phyloP scores from a whole-genome alignment of 2,113 vertebrate species.

The Andinoacara biseriatus region DNA sequence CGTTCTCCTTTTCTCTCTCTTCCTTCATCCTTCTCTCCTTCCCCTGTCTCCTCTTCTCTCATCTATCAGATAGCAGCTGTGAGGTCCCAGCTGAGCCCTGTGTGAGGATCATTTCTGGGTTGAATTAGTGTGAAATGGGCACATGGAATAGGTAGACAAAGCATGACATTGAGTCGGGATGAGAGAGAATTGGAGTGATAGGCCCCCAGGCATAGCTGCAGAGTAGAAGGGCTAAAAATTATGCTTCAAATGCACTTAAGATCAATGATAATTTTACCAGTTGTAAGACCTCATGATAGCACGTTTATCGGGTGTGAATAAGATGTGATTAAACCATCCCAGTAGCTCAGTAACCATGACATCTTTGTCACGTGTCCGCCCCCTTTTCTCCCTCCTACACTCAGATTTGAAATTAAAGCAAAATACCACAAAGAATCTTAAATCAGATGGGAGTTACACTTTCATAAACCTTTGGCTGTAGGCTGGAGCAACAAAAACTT shows the following conservation, averaged over 20 bases:
- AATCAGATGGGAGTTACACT: slow-evolving; percentile 13
- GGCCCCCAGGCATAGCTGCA: slow-evolving; percentile 54
- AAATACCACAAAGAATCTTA: slow-evolving; percentile 3
- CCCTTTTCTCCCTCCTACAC: slow-evolving; percentile 1
- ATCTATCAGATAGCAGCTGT: slow-evolving; percentile 65
- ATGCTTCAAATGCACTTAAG: slow-evolving; percentile 71
- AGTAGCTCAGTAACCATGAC: slow-evolving; percentile 62
- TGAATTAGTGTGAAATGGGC: slow-evolving; percentile 83
- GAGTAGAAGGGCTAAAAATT: slow-evolving; percentile 54
- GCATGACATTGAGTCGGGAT: slow-evolving; percentile 80
- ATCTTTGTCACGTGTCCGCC: slow-evolving; percentile 54
- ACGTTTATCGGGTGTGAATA: slow-evolving; percentile 65
- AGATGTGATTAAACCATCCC: slow-evolving; percentile 65
- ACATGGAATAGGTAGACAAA: slow-evolving; percentile 81
- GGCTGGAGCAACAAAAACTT: not conserved
- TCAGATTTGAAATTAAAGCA: slow-evolving; percentile 40
- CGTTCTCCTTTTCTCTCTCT: slow-evolving; percentile 33
- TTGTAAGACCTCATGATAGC: slow-evolving; percentile 56
- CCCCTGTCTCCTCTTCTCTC: slow-evolving; percentile 56
- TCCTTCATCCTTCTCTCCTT: slow-evolving; percentile 51
- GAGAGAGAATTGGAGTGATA: slow-evolving; percentile 69
- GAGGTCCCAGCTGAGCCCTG: slow-evolving; percentile 78
- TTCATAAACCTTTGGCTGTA: not conserved
- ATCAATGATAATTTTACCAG: slow-evolving; percentile 72
- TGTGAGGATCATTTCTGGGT: slow-evolving; percentile 75